Base-by-base conservation (phyloP, 2,797 vertebrate species). In the Moxostoma hubbsi region DNA sequence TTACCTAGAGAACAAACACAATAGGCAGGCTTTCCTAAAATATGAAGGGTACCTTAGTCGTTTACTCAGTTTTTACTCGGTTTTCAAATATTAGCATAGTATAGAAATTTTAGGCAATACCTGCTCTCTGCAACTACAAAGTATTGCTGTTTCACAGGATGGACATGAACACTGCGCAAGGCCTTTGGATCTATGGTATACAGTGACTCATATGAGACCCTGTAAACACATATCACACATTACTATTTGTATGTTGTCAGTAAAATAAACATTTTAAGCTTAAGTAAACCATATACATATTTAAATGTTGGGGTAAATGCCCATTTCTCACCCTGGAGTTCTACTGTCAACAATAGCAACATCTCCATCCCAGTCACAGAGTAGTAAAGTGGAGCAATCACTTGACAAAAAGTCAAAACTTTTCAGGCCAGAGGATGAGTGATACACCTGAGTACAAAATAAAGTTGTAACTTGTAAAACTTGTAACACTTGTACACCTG, bases 371-470 rank as follows among this genome's bases (percentile, higher is more conserved):
- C 89, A 94, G 53, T 87, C 85, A 7, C 94, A 89, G 0, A 96
- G 91, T 0, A 97, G 0, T 4, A 96, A 87, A 0, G 91, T 95
- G 8, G 82, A 91, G 72, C 91, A 93, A 53, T 90, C 90, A 6
- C 86, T 86, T 0, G 93, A 92, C 90, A 97, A 71, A 84, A 97
- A 98, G 86, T 95, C 95, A 59, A 97, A 98, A 0, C 92, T 94
- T 59, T 93, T 96, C 6, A 95, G 88, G 9, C 84, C 80, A 0
- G 88, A 77, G 0, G 93, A 89, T 45, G 86, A 84, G 62, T 90
- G 89, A 76, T 91, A 96, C 0, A 98, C 87, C 97, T 98, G 81
- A n/a, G 74, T 54, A 36, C 36, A 65, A 46, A 72, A 77, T 5
- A 61, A 10, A 47, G 3, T 24, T 24, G 24, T 24, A 24, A 24